A percentile compares a stretch with the other conserved stretches of the same genome.
Evolutionary conservation across 2,888 invertebrate species (phyloP).

Genomic region (Latrodectus elegans): DNA sequence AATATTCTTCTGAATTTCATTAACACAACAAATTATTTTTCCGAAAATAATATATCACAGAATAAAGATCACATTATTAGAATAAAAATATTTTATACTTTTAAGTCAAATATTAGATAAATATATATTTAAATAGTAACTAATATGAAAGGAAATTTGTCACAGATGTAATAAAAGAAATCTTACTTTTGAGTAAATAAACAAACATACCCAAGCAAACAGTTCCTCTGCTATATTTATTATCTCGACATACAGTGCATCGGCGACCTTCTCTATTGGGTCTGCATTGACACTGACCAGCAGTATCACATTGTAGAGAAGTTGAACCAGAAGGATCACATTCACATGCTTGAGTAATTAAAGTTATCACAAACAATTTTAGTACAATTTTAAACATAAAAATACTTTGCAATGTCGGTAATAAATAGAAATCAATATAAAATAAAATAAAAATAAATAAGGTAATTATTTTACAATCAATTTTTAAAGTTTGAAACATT

Average conservation of each 20-base stretch:
- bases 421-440: no score
- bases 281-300: constrained; percentile 85
- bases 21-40: no score
- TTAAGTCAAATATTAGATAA: background rate
- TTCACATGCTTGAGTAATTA: constrained; percentile 81
- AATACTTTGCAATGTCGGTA: no score
- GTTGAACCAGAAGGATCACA: constrained; percentile 93
- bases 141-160: background rate
- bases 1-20: no score
- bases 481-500: no score
- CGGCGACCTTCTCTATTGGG: constrained; percentile 88
- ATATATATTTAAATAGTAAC: background rate
- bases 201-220: constrained; percentile 78
- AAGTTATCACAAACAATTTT: no score
- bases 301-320: constrained; percentile 88
- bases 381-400: no score
- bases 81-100: background rate
- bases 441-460: no score
- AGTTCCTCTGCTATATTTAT: constrained; percentile 91
- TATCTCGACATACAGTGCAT: constrained; percentile 97
- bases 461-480: no score
- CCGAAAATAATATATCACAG: no score
- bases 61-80: background rate
- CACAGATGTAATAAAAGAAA: background rate
- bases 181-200: background rate